Percentiles rank a stretch among this genome's conserved stretches.
These are phyloP conservation scores for Lepus timidus DNA, from an alignment of 2,113 vertebrate species.

Conservation along the genomic window DNA sequence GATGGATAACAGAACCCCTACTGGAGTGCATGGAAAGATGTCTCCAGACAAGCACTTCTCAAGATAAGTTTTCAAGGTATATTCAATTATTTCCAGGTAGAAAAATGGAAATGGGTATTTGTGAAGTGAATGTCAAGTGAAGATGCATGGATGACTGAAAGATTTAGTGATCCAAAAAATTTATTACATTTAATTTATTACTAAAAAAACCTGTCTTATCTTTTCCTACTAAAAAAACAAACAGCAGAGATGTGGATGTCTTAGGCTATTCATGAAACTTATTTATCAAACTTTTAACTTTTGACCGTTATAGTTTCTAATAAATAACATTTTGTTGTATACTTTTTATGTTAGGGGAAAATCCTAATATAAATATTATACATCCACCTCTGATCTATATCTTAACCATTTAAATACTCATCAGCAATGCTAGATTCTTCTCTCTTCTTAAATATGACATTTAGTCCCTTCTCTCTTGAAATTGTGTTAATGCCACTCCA, in stretches of 20 bases:
- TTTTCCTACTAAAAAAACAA: constrained; percentile 28
- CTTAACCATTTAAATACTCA: neutral
- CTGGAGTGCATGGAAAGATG: neutral
- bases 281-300: constrained; percentile 3
- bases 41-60: neutral
- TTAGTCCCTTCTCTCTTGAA: constrained; percentile 61
- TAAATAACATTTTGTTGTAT: neutral
- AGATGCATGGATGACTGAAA: neutral
- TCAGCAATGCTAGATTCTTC: neutral
- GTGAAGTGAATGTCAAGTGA: neutral
- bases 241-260: neutral
- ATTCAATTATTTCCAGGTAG: neutral
- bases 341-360: neutral
- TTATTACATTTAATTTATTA: neutral
- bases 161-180: constrained; percentile 28
- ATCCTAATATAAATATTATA: neutral
- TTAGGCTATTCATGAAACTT: neutral
- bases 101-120: neutral
- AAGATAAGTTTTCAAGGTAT: constrained; percentile 1
- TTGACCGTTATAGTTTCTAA: neutral
- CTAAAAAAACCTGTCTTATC: neutral
- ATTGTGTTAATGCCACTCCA: constrained; percentile 81
- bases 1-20: neutral
- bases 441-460: neutral
- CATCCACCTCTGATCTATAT: constrained; percentile 15